Conservation (phyloP, 2,113 vertebrate genomes). For the Paradoxurus hermaphroditus region DNA sequence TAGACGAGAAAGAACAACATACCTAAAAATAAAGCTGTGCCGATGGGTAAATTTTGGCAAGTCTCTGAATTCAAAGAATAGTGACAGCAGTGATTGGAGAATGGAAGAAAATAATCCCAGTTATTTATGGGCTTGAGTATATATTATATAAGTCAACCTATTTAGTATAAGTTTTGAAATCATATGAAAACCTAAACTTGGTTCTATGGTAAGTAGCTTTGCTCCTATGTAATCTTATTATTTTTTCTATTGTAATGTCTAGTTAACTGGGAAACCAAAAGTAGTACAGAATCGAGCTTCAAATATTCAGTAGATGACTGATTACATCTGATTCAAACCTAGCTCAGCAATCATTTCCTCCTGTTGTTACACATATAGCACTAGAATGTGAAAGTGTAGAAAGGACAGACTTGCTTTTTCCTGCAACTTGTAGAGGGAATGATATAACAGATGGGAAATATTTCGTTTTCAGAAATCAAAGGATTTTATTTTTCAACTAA, state of each 20-base stretch:
- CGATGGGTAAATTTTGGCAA: conserved; percentile 78
- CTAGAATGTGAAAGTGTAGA: conserved; percentile 40
- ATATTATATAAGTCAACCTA: conserved; percentile 33
- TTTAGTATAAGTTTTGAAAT: conserved; percentile 59
- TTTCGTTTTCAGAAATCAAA: conserved; percentile 13
- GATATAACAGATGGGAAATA: conserved; percentile 42
- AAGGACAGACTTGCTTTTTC: neutral
- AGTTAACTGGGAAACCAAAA: conserved; percentile 61
- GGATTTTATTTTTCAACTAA: neutral
- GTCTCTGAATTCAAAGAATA: conserved; percentile 79
- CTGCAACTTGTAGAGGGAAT: conserved; percentile 56
- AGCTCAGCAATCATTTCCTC: conserved; percentile 18
- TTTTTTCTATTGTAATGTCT: conserved; percentile 30
- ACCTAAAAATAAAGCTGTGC: conserved; percentile 80
- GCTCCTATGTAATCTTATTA: conserved; percentile 58
- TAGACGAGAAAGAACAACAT: conserved; percentile 75
- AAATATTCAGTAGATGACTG: conserved; percentile 65
- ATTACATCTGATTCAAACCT: conserved; percentile 30
- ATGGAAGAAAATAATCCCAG: conserved; percentile 78
- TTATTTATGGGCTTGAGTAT: conserved; percentile 71
- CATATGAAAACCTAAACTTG: conserved; percentile 65
- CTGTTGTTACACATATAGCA: conserved; percentile 36
- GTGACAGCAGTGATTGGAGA: conserved; percentile 67
- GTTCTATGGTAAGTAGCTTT: conserved; percentile 21
- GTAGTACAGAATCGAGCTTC: conserved; percentile 50